A percentile compares a stretch with the other conserved stretches of the same genome.
Conservation (phyloP, 2,113 vertebrate genomes). For the Oncorhynchus keta region DNA sequence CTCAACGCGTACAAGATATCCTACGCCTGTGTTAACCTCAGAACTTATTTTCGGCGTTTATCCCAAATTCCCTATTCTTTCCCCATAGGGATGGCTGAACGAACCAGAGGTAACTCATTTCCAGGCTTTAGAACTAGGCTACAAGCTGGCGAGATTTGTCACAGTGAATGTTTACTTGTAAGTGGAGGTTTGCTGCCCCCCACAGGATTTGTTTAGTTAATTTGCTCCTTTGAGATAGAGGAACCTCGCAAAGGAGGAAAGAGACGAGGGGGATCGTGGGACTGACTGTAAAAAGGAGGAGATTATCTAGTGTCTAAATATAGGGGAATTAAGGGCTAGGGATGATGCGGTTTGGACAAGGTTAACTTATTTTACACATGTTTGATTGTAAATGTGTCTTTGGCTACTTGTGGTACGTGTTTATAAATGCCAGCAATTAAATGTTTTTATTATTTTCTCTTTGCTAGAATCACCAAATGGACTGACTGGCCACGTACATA, state of each 20-base stretch:
- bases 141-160: too few relatives aligned
- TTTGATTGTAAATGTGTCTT: neutral
- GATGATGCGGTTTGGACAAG: neutral
- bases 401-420: neutral
- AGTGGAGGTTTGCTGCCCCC: slow-evolving; percentile 58
- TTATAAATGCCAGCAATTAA: too few relatives aligned
- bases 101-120: too few relatives aligned
- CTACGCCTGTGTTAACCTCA: too few relatives aligned
- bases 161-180: too few relatives aligned
- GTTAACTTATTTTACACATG: neutral
- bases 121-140: too few relatives aligned
- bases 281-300: neutral
- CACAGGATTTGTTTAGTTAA: slow-evolving; percentile 36
- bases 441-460: neutral
- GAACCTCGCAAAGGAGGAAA: slow-evolving; percentile 20
- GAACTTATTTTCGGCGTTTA: too few relatives aligned
- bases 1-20: too few relatives aligned
- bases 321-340: neutral
- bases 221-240: slow-evolving; percentile 34
- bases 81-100: too few relatives aligned
- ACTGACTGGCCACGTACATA: neutral
- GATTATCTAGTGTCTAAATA: neutral
- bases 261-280: slow-evolving; percentile 19
- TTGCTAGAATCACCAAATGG: slow-evolving; percentile 1
- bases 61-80: too few relatives aligned